Percentiles rank a stretch among this genome's conserved stretches.
Conservation (phyloP, 2,888 invertebrate genomes). For the Megalurothrips usitatus region DNA sequence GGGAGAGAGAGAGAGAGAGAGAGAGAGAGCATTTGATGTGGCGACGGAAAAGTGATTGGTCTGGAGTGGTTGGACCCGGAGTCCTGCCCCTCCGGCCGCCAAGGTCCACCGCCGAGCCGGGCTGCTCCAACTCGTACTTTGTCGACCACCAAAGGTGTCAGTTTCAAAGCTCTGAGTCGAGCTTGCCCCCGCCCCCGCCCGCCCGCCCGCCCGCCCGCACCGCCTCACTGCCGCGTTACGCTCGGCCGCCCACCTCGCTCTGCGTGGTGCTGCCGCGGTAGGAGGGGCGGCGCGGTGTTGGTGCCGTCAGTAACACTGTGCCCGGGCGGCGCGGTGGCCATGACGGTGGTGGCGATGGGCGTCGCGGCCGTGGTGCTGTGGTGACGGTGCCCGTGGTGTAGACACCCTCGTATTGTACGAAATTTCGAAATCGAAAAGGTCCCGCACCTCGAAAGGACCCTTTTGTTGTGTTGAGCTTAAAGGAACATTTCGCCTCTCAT, state of each 20-base stretch:
- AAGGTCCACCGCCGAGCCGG: too few species aligned
- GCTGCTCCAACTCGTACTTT: too few species aligned
- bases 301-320: neutral
- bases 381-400: too few species aligned
- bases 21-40: neutral
- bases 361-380: neutral
- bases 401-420: too few species aligned
- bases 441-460: too few species aligned
- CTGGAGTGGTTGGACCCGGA: too few species aligned
- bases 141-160: neutral
- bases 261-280: neutral
- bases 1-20: neutral
- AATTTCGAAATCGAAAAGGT: too few species aligned
- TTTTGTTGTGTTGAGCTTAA: too few species aligned
- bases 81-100: too few species aligned
- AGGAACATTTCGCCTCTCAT: too few species aligned
- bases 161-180: neutral
- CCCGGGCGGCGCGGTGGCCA: neutral
- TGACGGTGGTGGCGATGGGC: neutral
- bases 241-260: neutral
- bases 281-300: neutral
- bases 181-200: neutral
- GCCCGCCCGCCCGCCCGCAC: neutral
- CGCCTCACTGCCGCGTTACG: neutral
- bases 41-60: neutral